phyloP scores from a whole-genome alignment of 2,888 invertebrate species.

The Agrochola macilenta region DNA sequence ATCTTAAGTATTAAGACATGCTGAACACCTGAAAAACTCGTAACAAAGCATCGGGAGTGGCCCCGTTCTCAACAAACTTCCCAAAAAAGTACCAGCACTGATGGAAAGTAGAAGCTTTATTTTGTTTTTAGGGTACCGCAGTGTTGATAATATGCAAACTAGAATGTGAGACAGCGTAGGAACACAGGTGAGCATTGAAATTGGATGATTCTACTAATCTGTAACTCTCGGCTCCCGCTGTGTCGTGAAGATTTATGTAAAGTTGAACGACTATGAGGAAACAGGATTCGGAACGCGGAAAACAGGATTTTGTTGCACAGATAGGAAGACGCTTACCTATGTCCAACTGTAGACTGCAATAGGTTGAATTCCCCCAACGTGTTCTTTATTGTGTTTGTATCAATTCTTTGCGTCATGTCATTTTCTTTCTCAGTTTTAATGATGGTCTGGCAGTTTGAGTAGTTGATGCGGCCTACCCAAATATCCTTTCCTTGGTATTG shows the following conservation, averaged over 20 bases:
- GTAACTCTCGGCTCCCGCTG: not conserved
- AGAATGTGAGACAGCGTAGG: not conserved
- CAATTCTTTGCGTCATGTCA: too few species aligned
- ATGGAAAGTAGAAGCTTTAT: constrained; percentile 44
- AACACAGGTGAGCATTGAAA: not conserved
- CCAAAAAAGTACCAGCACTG: constrained; percentile 47
- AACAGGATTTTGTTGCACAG: not conserved
- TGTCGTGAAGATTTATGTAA: not conserved
- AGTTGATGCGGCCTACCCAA: too few species aligned
- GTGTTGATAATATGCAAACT: not conserved
- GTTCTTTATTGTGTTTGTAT: too few species aligned
- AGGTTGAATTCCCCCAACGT: too few species aligned
- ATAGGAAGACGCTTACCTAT: too few species aligned
- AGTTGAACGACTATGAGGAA: not conserved
- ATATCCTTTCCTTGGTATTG: too few species aligned
- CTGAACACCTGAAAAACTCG: constrained; percentile 49
- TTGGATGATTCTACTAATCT: not conserved
- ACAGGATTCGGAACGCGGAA: not conserved
- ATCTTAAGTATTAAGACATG: constrained; percentile 28
- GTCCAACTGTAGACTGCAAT: not conserved
- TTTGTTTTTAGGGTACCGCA: constrained; percentile 44
- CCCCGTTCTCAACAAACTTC: constrained; percentile 52
- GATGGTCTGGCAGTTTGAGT: too few species aligned
- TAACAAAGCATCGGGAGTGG: constrained; percentile 52
- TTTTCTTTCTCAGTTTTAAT: too few species aligned